Percentiles rank a stretch among this genome's conserved stretches.
Conservation (phyloP, 1,140 invertebrate genomes). For the Zaprionus camerounensis region DNA sequence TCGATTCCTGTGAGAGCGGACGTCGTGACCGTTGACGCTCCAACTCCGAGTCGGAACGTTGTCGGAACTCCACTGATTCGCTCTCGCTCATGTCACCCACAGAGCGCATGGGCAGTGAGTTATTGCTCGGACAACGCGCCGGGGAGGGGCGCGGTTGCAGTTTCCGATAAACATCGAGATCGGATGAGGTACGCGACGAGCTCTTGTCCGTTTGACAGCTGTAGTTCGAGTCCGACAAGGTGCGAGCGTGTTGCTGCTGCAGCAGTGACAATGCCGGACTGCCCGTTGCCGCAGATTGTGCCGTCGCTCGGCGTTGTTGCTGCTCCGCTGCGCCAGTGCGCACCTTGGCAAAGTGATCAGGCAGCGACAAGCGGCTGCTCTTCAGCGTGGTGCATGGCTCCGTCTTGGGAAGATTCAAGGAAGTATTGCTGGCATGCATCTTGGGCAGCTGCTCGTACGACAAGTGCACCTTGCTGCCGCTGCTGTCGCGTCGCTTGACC, state of each 20-base stretch:
- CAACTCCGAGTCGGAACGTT: constrained; percentile 85
- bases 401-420: constrained; percentile 67
- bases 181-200: constrained; percentile 77
- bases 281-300: neutral
- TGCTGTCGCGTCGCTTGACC: constrained; percentile 69
- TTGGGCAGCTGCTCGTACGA: constrained; percentile 80
- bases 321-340: constrained; percentile 41
- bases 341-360: constrained; percentile 78
- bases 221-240: constrained; percentile 79
- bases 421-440: constrained; percentile 79
- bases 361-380: constrained; percentile 76
- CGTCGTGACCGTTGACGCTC: constrained; percentile 88
- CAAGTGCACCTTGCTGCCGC: constrained; percentile 67
- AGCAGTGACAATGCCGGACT: constrained; percentile 14
- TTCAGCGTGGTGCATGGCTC: constrained; percentile 63
- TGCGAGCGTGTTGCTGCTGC: constrained; percentile 77
- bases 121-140: constrained; percentile 70
- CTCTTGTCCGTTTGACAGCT: constrained; percentile 83
- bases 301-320: constrained; percentile 5
- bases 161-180: constrained; percentile 78
- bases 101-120: constrained; percentile 52
- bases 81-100: constrained; percentile 68
- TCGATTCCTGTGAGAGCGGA: constrained; percentile 89
- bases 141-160: constrained; percentile 60
- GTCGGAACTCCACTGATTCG: constrained; percentile 85